These are phyloP conservation scores for Nematopogon swammerdamellus DNA, from an alignment of 2,888 invertebrate species.

Conservation along the genomic window DNA sequence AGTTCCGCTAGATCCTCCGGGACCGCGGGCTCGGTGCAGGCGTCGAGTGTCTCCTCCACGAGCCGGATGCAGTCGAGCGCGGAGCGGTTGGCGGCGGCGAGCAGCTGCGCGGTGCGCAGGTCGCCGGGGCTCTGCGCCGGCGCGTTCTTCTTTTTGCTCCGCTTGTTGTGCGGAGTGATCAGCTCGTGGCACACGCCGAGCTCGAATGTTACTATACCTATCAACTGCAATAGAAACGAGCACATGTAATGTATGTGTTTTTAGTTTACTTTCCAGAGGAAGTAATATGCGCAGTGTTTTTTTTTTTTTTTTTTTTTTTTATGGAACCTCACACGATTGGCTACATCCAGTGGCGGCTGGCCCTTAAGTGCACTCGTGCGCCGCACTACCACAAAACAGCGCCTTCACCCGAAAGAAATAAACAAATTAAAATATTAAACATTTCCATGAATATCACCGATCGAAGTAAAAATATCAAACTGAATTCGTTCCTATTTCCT, in stretches of 20 bases:
- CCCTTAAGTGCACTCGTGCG: too few relatives aligned
- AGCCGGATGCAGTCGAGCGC: conserved; percentile 29
- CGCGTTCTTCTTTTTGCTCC: conserved; percentile 51
- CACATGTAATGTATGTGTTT: not conserved
- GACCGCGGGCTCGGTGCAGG: conserved; percentile 32
- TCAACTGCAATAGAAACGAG: conserved; percentile 38
- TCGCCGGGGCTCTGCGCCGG: conserved; percentile 42
- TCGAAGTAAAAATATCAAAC: too few relatives aligned
- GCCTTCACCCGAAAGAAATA: too few relatives aligned
- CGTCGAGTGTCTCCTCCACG: conserved; percentile 38
- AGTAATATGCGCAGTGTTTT: too few relatives aligned
- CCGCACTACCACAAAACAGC: too few relatives aligned
- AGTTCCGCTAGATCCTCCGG: conserved; percentile 29
- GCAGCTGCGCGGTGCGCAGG: conserved; percentile 25
- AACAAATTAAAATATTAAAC: too few relatives aligned
- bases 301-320: too few relatives aligned
- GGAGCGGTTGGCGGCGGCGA: conserved; percentile 29
- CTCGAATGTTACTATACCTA: conserved; percentile 54
- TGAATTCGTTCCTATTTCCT: too few relatives aligned
- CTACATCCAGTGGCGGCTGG: too few relatives aligned
- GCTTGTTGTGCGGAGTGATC: conserved; percentile 42
- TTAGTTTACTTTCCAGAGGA: not conserved
- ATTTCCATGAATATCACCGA: too few relatives aligned
- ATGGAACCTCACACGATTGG: too few relatives aligned
- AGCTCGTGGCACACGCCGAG: conserved; percentile 55